Percentiles rank a stretch among this genome's conserved stretches.
These are phyloP conservation scores for Melanophora roralis DNA, from an alignment of 2,888 invertebrate species.

Conservation along the genomic window DNA sequence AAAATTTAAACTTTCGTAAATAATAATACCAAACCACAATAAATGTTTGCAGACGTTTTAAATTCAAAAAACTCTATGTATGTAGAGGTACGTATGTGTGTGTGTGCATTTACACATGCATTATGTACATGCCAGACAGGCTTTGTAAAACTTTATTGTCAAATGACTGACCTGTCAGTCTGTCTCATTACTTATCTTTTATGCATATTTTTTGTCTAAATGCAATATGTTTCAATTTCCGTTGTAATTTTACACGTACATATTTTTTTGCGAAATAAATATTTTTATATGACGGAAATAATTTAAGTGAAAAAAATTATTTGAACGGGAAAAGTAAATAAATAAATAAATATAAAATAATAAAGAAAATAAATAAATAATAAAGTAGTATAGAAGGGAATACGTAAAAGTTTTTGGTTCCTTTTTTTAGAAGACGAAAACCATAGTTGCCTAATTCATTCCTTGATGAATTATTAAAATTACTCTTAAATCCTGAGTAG, in stretches of 20 bases:
- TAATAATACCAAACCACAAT: slow-evolving; percentile 1
- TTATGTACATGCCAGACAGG: background rate
- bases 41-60: slow-evolving; percentile 9
- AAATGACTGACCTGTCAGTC: slow-evolving; percentile 11
- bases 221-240: slow-evolving; percentile 58
- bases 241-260: slow-evolving; percentile 35
- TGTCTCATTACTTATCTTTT: background rate
- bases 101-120: no score
- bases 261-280: background rate
- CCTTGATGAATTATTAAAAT: no score
- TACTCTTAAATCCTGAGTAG: no score
- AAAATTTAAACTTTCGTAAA: background rate
- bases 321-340: background rate
- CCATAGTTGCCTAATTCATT: no score
- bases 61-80: background rate
- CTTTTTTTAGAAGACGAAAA: no score
- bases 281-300: slow-evolving; percentile 37
- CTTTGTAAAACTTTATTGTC: background rate
- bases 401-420: no score
- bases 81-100: no score
- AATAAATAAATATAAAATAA: background rate
- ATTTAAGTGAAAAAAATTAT: no score
- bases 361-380: background rate
- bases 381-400: no score
- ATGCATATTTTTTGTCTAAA: background rate